Conservation (phyloP, 2,888 invertebrate species). For the Coleophora deauratella region DNA sequence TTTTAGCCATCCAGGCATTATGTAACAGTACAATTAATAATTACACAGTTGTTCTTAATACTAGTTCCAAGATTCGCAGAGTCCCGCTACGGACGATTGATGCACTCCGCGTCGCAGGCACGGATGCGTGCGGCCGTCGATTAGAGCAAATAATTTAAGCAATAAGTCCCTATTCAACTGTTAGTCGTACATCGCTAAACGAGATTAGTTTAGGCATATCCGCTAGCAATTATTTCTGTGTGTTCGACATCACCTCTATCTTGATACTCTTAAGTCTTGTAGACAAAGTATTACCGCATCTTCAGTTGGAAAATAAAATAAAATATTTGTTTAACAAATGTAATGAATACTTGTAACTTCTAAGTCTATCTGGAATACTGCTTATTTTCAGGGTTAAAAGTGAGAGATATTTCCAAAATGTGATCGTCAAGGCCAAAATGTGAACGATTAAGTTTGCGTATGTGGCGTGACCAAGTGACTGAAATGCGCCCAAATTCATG, state of each 20-base stretch:
- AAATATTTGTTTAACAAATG: too few species aligned
- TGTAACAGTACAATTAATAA: too few species aligned
- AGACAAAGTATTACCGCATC: too few species aligned
- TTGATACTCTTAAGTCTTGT: constrained; percentile 2
- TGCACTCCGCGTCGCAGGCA: constrained; percentile 36
- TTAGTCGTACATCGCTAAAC: constrained; percentile 17
- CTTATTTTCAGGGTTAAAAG: too few species aligned
- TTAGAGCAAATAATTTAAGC: constrained; percentile 46
- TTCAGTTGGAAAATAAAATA: too few species aligned
- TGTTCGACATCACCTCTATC: constrained; percentile 21
- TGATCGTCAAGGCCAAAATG: too few species aligned
- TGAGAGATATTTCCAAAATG: too few species aligned
- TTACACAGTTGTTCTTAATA: constrained; percentile 26
- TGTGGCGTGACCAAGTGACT: not conserved
- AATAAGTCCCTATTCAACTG: constrained; percentile 55
- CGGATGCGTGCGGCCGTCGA: constrained; percentile 45
- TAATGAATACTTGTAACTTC: too few species aligned
- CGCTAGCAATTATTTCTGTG: constrained; percentile 25
- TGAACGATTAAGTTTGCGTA: not conserved
- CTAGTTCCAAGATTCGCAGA: constrained; percentile 24
- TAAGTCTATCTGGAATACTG: too few species aligned
- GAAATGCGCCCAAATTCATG: too few species aligned
- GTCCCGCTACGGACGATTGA: constrained; percentile 26
- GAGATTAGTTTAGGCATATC: constrained; percentile 17
- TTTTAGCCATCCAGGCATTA: too few species aligned